phyloP scores from a whole-genome alignment of 2,113 vertebrate genomes.

The Saccopteryx leptura region DNA sequence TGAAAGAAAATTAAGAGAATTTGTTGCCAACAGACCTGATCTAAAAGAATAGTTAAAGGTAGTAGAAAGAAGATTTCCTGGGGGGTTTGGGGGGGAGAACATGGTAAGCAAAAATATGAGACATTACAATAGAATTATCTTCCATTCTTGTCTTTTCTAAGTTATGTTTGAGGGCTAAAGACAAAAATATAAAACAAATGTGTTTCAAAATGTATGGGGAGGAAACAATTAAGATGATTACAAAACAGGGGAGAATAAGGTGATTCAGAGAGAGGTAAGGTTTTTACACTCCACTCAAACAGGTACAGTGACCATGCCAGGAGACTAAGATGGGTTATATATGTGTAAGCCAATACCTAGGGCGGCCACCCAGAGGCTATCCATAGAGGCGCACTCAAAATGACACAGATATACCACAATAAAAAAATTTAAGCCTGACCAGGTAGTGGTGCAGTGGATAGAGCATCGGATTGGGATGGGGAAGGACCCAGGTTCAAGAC shows the following conservation, averaged over 20 bases:
- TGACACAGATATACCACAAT: accelerated
- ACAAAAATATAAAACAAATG: background rate
- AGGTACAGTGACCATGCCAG: accelerated
- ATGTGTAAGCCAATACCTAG: accelerated
- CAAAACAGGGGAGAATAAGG: background rate
- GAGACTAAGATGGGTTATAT: accelerated
- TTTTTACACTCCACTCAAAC: too few species aligned
- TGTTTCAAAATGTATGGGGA: background rate
- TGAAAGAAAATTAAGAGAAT: too few species aligned
- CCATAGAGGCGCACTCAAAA: background rate
- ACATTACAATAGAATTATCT: background rate
- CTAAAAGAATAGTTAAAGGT: background rate
- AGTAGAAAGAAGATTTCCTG: background rate
- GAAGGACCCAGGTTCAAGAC: too few species aligned
- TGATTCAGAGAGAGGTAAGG: background rate
- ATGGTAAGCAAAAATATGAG: accelerated
- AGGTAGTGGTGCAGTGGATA: too few species aligned
- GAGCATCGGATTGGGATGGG: too few species aligned
- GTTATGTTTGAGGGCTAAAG: too few species aligned
- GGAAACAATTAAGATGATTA: accelerated
- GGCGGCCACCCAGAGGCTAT: background rate
- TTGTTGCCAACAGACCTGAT: background rate
- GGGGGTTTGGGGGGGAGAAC: background rate
- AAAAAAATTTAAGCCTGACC: too few species aligned
- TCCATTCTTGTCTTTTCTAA: background rate